Conservation (phyloP, 1,140 invertebrate genomes). For the Scylla paramamosain region DNA sequence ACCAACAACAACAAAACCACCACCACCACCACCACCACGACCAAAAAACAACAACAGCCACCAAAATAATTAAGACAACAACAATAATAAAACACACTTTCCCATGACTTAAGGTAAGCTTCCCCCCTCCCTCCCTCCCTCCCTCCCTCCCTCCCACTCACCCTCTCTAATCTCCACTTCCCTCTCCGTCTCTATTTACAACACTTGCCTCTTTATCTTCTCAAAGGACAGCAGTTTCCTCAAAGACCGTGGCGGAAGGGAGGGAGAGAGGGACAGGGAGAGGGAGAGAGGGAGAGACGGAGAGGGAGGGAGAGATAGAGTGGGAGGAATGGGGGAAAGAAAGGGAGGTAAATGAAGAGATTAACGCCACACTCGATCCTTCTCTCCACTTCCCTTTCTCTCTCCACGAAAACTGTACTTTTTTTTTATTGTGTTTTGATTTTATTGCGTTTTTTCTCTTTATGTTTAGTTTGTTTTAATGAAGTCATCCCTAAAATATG, state of each 20-base stretch:
- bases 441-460: not conserved
- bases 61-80: not conserved
- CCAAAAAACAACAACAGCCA: not conserved
- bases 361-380: not conserved
- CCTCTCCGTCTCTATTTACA: constrained; percentile 62
- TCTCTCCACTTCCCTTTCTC: not conserved
- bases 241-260: not conserved
- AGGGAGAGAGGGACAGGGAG: not conserved
- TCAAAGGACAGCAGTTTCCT: constrained; percentile 63
- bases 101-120: constrained; percentile 35
- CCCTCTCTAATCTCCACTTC: constrained; percentile 46
- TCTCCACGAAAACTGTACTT: not conserved
- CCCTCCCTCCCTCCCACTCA: not conserved
- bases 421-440: not conserved
- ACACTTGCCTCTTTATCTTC: constrained; percentile 68
- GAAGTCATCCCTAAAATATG: not conserved
- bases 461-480: not conserved
- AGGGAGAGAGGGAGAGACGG: not conserved
- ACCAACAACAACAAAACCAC: no score
- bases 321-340: not conserved
- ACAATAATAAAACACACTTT: constrained; percentile 9
- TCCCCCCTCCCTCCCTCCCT: not conserved
- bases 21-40: no score
- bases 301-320: constrained; percentile 9
- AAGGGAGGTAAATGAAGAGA: not conserved